Evolutionary conservation across 2,113 vertebrate species (phyloP).

Genomic region (Triplophysa rosa): DNA sequence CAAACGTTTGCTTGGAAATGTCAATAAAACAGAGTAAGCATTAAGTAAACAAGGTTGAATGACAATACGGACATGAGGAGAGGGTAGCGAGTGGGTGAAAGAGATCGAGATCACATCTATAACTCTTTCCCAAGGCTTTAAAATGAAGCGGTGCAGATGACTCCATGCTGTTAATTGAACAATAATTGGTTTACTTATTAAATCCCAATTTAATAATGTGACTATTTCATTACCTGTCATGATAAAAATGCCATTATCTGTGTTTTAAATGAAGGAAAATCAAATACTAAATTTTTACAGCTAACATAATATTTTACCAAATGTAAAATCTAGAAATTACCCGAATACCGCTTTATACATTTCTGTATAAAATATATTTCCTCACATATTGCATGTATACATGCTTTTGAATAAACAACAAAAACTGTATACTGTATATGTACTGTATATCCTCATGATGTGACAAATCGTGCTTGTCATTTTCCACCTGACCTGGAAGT

Average conservation of each 20-base stretch:
- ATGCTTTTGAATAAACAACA: too few species aligned
- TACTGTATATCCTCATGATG: too few species aligned
- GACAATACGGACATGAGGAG: not conserved
- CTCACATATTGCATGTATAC: too few species aligned
- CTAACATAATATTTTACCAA: too few species aligned
- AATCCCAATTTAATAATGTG: slow-evolving; percentile 51
- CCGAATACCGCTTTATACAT: too few species aligned
- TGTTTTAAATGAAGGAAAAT: slow-evolving; percentile 3
- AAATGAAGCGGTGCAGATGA: not conserved
- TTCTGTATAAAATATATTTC: too few species aligned
- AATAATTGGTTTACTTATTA: not conserved
- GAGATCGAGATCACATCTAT: not conserved
- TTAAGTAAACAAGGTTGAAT: not conserved
- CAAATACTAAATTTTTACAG: not conserved
- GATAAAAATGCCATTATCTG: not conserved
- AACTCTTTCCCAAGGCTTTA: slow-evolving; percentile 6
- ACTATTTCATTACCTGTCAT: slow-evolving; percentile 48
- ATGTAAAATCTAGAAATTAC: too few species aligned
- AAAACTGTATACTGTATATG: too few species aligned
- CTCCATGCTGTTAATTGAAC: slow-evolving; percentile 5
- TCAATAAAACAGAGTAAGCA: not conserved
- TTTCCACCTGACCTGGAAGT: not conserved
- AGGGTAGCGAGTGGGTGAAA: not conserved
- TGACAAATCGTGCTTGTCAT: too few species aligned
- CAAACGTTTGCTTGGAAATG: not conserved